phyloP scores from a whole-genome alignment of 2,888 invertebrate genomes.

The Nesidiocoris tenuis region DNA sequence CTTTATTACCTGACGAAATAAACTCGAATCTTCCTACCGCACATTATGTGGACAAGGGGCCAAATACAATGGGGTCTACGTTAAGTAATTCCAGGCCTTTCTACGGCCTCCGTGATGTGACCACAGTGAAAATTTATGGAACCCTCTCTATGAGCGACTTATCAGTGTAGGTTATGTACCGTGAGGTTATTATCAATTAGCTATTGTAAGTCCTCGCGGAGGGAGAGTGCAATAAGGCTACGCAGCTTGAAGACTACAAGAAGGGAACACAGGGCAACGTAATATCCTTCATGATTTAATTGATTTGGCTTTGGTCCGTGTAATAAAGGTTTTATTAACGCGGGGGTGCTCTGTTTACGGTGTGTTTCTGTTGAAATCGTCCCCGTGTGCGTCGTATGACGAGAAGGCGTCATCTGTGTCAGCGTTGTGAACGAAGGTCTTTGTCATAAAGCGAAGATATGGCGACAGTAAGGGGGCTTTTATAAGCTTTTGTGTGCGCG shows the following conservation, averaged over 20 bases:
- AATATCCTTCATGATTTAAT: constrained; percentile 37
- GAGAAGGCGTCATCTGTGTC: background rate
- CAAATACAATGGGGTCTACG: background rate
- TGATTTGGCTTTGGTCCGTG: constrained; percentile 32
- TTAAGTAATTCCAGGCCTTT: constrained; percentile 2
- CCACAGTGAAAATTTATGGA: constrained; percentile 8
- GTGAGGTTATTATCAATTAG: constrained; percentile 36
- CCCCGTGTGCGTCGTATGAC: constrained; percentile 4
- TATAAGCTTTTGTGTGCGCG: constrained; percentile 32
- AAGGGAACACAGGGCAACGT: constrained; percentile 5
- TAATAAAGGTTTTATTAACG: constrained; percentile 42
- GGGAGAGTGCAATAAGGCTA: constrained; percentile 4
- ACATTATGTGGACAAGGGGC: background rate
- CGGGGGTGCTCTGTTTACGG: constrained; percentile 25
- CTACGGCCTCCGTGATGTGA: background rate
- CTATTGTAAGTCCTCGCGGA: constrained; percentile 22
- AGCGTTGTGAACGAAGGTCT: constrained; percentile 8
- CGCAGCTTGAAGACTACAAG: background rate
- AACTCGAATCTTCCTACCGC: background rate
- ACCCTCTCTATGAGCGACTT: constrained; percentile 19
- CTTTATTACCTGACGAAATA: constrained; percentile 23
- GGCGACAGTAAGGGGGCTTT: constrained; percentile 42
- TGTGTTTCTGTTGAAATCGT: constrained; percentile 18
- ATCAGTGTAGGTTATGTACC: constrained; percentile 25
- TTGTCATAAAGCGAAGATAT: constrained; percentile 43